Evolutionary conservation across 92 coral and sea anemone genomes (phyloP).

Genomic region (Hydrozoanthus gracilis): DNA sequence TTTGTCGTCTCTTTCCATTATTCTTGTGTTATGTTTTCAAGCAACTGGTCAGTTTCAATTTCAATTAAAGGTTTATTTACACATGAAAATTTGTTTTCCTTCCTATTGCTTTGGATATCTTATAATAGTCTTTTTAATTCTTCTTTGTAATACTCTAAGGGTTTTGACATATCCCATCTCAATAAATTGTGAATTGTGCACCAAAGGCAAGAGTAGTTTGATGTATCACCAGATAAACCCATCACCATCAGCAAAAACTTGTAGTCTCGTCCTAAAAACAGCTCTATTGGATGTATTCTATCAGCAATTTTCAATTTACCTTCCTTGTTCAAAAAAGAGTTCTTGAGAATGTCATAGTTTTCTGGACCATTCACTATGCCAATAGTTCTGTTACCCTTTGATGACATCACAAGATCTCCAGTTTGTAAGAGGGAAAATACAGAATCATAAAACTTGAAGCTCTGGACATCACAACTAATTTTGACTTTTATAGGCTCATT

Average conservation of each 20-base stretch:
- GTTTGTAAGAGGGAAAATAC: too few relatives aligned
- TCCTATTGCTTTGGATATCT: too few relatives aligned
- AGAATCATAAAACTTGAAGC: too few relatives aligned
- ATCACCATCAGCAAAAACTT: neutral
- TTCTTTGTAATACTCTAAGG: conserved; percentile 48
- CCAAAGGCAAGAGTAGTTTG: conserved; percentile 19
- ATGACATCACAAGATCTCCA: neutral
- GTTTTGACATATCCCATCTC: conserved; percentile 35
- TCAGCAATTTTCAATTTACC: neutral
- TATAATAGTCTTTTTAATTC: too few relatives aligned
- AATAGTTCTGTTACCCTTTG: neutral
- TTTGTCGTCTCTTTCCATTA: too few relatives aligned
- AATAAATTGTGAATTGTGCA: conserved; percentile 40
- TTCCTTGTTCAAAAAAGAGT: neutral
- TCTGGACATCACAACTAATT: too few relatives aligned
- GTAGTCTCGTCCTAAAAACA: neutral
- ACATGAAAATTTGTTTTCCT: too few relatives aligned
- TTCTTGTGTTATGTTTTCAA: too few relatives aligned
- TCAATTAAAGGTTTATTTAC: too few relatives aligned
- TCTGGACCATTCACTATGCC: neutral
- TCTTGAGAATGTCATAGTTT: neutral
- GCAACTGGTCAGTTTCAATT: too few relatives aligned
- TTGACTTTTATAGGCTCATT: too few relatives aligned
- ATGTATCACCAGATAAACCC: neutral
- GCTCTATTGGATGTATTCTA: neutral